phyloP scores from a whole-genome alignment of 2,797 vertebrate species.

The Thamnophis elegans region DNA sequence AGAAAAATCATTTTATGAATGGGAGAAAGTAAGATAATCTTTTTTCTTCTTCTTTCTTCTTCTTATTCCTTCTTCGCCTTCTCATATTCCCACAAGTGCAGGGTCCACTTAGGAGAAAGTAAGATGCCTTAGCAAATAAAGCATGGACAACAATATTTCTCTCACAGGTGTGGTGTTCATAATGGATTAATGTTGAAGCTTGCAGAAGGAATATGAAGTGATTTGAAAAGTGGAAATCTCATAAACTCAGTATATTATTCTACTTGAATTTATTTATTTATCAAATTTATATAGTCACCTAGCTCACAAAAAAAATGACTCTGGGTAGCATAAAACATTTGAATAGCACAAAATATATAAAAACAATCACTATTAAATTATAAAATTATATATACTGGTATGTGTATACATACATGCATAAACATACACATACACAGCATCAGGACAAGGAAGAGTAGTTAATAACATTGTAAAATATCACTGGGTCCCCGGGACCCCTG shows the following conservation, averaged over 20 bases:
- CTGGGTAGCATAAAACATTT: not conserved
- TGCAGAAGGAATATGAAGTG: conserved; percentile 82
- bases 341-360: not conserved
- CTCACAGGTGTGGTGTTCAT: conserved; percentile 53
- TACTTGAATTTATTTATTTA: not conserved
- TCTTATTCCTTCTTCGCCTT: fast-evolving
- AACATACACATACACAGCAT: not conserved
- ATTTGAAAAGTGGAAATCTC: conserved; percentile 80
- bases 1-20: conserved; percentile 29
- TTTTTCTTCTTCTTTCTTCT: too few species aligned
- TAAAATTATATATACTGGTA: not conserved
- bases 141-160: conserved; percentile 53
- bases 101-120: conserved; percentile 25
- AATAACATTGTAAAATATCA: not conserved
- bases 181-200: conserved; percentile 72
- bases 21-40: conserved; percentile 32
- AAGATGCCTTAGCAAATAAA: conserved; percentile 35
- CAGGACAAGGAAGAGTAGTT: not conserved
- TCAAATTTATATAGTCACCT: not conserved
- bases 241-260: conserved; percentile 70
- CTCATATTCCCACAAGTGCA: too few species aligned
- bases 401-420: not conserved
- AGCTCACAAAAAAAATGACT: not conserved
- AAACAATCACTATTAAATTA: not conserved
- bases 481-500: not conserved